Percentiles rank a stretch among this genome's conserved stretches.
phyloP scores from a whole-genome alignment of 2,888 invertebrate species.

The Bedellia somnulentella region DNA sequence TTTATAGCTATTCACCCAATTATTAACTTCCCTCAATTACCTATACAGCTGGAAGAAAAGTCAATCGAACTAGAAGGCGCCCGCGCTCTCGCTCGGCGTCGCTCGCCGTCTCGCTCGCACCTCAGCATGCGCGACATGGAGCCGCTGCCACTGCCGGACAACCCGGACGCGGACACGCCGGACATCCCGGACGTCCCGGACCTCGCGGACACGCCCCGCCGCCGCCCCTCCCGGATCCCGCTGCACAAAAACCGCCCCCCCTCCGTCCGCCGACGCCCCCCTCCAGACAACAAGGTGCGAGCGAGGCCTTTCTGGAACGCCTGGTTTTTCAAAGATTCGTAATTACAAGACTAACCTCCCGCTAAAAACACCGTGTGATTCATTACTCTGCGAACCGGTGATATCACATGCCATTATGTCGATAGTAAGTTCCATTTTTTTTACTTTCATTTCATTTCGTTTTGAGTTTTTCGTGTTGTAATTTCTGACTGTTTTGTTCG shows the following conservation, averaged over 20 bases:
- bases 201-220: too few relatives aligned
- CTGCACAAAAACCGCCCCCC: conserved; percentile 43
- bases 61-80: conserved; percentile 84
- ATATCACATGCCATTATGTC: conserved; percentile 53
- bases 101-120: conserved; percentile 26
- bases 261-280: conserved; percentile 29
- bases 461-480: conserved; percentile 9
- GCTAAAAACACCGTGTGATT: conserved; percentile 26
- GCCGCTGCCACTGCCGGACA: conserved; percentile 46
- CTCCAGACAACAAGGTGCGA: conserved; percentile 70
- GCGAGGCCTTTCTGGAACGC: conserved; percentile 67
- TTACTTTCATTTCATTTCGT: conserved; percentile 16
- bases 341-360: background rate
- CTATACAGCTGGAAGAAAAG: conserved; percentile 74
- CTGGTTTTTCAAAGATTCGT: conserved; percentile 27
- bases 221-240: conserved; percentile 69
- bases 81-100: conserved; percentile 71
- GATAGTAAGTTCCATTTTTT: conserved; percentile 45
- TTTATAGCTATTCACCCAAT: background rate
- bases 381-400: conserved; percentile 23
- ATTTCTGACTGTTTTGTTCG: conserved; percentile 5
- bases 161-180: conserved; percentile 62
- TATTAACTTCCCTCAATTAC: background rate
- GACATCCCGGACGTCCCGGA: conserved; percentile 60
- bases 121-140: conserved; percentile 46